Evolutionary conservation across 2,888 invertebrate genomes (phyloP).

Genomic region (Tineola bisselliella): DNA sequence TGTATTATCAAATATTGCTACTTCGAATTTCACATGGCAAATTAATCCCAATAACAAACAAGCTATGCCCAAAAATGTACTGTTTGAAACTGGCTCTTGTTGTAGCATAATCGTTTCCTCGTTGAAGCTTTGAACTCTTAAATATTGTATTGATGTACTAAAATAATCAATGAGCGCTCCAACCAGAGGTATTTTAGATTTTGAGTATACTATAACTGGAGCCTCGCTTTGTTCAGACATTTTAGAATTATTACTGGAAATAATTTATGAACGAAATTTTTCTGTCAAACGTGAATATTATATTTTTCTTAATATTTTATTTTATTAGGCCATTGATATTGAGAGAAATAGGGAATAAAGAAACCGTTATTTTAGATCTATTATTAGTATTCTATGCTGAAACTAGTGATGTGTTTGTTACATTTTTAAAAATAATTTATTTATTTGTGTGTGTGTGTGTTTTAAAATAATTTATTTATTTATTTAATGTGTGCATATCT

Average conservation of each 20-base stretch:
- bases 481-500: too few relatives aligned
- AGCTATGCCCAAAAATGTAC: conserved; percentile 37
- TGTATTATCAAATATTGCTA: conserved; percentile 39
- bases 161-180: conserved; percentile 50
- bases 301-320: neutral
- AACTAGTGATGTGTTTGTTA: too few relatives aligned
- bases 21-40: conserved; percentile 51
- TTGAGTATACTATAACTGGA: conserved; percentile 34
- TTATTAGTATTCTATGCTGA: too few relatives aligned
- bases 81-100: conserved; percentile 29
- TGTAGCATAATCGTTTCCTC: conserved; percentile 34
- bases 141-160: conserved; percentile 38
- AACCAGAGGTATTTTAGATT: conserved; percentile 39
- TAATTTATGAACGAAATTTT: neutral
- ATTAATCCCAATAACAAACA: conserved; percentile 41
- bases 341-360: too few relatives aligned
- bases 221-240: neutral
- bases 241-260: neutral
- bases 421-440: too few relatives aligned
- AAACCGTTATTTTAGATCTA: too few relatives aligned
- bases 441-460: too few relatives aligned
- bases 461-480: too few relatives aligned
- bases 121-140: conserved; percentile 33
- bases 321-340: neutral
- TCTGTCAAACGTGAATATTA: neutral